phyloP scores from a whole-genome alignment of 2,888 invertebrate genomes.

The Acanthopleura granulata region DNA sequence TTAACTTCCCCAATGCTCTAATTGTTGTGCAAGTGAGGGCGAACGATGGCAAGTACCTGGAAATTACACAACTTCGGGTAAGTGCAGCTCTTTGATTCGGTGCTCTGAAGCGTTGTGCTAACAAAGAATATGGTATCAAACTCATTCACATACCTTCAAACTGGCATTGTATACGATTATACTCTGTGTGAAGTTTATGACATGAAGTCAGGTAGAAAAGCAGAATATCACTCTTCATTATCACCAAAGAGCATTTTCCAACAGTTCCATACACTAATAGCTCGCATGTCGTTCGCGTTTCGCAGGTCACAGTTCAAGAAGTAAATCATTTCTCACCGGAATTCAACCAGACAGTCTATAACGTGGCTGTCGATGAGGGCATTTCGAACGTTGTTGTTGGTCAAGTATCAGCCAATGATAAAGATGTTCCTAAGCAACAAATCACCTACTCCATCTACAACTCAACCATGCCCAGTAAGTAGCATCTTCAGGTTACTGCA shows the following conservation, averaged over 20 bases:
- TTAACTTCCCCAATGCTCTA: background rate
- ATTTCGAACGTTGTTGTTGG: background rate
- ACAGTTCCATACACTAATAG: background rate
- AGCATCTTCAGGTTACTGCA: background rate
- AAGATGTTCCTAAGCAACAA: background rate
- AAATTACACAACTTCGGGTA: background rate
- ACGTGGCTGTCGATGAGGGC: background rate
- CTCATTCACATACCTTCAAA: too few relatives aligned
- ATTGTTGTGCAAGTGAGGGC: background rate
- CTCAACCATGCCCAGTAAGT: conserved; percentile 11
- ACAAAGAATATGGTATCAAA: too few relatives aligned
- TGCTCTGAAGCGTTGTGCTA: too few relatives aligned
- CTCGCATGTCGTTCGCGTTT: background rate
- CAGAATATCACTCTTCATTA: too few relatives aligned
- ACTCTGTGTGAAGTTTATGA: too few relatives aligned
- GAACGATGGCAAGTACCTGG: background rate
- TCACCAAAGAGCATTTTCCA: too few relatives aligned
- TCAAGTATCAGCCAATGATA: background rate
- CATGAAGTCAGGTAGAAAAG: too few relatives aligned
- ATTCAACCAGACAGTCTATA: background rate
- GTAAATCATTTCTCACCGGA: background rate
- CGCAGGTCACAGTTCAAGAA: background rate
- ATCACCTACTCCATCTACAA: background rate
- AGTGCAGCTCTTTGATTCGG: background rate
- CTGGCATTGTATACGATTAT: too few relatives aligned